Conservation (phyloP, 1,140 invertebrate genomes). For the Drosophila dunni region DNA sequence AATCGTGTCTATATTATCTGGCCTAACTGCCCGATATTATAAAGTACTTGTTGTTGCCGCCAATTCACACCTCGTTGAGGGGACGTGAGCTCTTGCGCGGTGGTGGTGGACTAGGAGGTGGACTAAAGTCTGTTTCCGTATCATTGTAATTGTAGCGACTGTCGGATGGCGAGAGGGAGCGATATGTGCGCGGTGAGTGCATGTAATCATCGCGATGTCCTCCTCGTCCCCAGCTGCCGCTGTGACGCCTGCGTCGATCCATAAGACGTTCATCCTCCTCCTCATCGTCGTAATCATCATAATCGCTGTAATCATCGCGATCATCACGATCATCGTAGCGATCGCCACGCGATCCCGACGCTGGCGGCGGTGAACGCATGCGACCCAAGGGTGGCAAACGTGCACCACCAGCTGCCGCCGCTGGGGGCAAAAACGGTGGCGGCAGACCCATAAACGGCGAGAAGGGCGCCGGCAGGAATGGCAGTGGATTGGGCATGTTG, state of each 20-base stretch:
- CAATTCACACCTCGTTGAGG: conserved; percentile 62
- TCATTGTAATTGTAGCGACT: conserved; percentile 83
- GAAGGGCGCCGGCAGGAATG: conserved; percentile 85
- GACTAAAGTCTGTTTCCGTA: conserved; percentile 84
- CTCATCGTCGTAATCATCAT: conserved; percentile 70
- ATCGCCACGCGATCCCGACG: conserved; percentile 47
- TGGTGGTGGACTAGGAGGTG: conserved; percentile 70
- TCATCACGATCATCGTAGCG: conserved; percentile 57
- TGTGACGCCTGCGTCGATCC: conserved; percentile 57
- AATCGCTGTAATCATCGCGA: conserved; percentile 69
- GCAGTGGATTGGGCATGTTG: conserved; percentile 83
- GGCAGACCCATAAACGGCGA: conserved; percentile 85
- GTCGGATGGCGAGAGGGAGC: conserved; percentile 78
- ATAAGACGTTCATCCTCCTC: conserved; percentile 61
- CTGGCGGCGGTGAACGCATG: conserved; percentile 87
- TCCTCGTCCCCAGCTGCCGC: conserved; percentile 66
- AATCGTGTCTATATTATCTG: conserved; percentile 47
- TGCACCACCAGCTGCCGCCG: conserved; percentile 85
- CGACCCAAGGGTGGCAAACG: conserved; percentile 88
- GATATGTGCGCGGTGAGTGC: conserved; percentile 76
- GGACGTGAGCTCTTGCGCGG: conserved; percentile 59
- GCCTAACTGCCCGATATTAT: conserved; percentile 24
- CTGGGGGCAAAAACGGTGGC: conserved; percentile 85
- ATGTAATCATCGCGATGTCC: conserved; percentile 61
- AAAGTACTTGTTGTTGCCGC: conserved; percentile 37